Conservation (phyloP, 2,888 invertebrate genomes). For the Spialia ferax region DNA sequence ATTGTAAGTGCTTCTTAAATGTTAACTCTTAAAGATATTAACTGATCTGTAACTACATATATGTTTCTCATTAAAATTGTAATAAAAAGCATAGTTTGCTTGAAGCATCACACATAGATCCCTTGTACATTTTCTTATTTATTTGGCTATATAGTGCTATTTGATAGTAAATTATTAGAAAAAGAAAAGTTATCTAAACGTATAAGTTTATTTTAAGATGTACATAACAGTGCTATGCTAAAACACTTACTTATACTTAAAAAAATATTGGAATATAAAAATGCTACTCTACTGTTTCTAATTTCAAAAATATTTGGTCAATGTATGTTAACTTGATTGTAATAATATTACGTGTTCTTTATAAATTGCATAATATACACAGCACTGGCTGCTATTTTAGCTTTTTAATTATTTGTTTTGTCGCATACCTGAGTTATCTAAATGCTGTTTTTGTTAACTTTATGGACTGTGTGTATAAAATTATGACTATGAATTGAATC, state of each 20-base stretch:
- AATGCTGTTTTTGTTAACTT: too few relatives aligned
- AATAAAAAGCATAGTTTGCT: not conserved
- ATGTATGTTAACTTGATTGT: not conserved
- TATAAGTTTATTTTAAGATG: slow-evolving; percentile 9
- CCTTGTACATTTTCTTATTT: slow-evolving; percentile 17
- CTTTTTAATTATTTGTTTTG: too few relatives aligned
- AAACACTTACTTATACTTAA: too few relatives aligned
- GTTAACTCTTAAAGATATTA: not conserved
- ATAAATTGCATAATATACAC: too few relatives aligned
- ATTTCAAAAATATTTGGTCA: not conserved
- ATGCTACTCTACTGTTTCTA: not conserved
- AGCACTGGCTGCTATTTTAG: too few relatives aligned
- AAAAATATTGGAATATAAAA: too few relatives aligned
- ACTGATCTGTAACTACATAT: not conserved
- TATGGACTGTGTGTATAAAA: too few relatives aligned
- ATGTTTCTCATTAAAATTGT: not conserved
- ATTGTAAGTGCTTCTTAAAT: not conserved
- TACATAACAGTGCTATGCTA: slow-evolving; percentile 14
- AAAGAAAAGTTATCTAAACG: not conserved
- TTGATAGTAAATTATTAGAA: slow-evolving; percentile 22
- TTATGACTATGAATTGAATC: too few relatives aligned
- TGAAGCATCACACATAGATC: slow-evolving; percentile 16
- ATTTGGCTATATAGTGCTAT: slow-evolving; percentile 11
- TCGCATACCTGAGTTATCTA: too few relatives aligned
- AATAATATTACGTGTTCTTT: not conserved